These are phyloP conservation scores for Pluvianellus socialis DNA, from an alignment of 2,113 vertebrate genomes.

Conservation along the genomic window DNA sequence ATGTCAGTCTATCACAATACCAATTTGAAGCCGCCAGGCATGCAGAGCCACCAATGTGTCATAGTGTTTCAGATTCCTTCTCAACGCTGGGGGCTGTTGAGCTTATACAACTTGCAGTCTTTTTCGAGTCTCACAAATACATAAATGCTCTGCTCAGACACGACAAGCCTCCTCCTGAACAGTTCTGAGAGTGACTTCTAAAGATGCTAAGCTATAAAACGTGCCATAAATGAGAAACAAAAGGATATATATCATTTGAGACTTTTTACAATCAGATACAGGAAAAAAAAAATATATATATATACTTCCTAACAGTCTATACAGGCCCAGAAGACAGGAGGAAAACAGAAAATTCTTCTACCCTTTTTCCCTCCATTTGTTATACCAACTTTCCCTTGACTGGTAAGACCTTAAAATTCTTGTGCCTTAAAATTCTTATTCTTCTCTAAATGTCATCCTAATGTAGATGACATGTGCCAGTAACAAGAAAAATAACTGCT, in stretches of 20 bases:
- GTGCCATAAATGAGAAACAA: neutral
- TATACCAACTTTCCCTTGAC: neutral
- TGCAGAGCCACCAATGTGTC: neutral
- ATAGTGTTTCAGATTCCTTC: neutral
- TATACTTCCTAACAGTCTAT: neutral
- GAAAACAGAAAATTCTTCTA: neutral
- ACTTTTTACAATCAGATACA: neutral
- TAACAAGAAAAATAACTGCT: neutral
- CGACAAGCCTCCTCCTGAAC: neutral
- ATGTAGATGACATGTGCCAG: neutral
- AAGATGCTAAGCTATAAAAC: neutral
- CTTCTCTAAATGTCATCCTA: neutral
- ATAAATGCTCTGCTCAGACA: neutral
- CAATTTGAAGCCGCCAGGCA: neutral
- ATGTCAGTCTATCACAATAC: neutral
- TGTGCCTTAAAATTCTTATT: too few relatives aligned
- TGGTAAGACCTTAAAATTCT: neutral
- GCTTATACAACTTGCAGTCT: neutral
- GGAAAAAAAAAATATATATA: fast-evolving
- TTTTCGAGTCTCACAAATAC: neutral
- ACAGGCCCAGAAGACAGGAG: neutral
- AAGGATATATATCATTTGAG: neutral
- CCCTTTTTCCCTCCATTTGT: neutral
- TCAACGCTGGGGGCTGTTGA: neutral
- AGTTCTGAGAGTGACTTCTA: neutral